Base-by-base conservation (phyloP, 2,113 vertebrate genomes). In the Oxyruncus cristatus region DNA sequence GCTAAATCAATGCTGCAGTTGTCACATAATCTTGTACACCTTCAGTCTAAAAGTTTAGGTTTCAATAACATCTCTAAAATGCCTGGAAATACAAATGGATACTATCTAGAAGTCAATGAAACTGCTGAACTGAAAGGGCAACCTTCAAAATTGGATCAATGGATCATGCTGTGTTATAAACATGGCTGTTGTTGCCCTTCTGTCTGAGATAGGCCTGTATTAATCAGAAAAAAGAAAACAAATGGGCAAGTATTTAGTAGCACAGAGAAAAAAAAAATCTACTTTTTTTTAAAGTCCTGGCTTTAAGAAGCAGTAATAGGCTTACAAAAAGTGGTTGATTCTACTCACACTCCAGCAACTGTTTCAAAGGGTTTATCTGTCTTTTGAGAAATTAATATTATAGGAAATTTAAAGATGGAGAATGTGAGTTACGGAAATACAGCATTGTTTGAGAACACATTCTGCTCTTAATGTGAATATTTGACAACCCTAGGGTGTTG, bases 71-170 rank as follows among this genome's bases (percentile, higher is more conserved):
- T 80, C 62, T 88, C 72, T 42, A 22, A 75, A 49, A 83, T 89
- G 77, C 52, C 89, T 85, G 73, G 77, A 89, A 95, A 93, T 95
- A 97, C 82, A 90, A 96, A 92, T 92, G 73, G 89, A 41, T 85
- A 32, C 70, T 59, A 70, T 90, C 49, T 61, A 91, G 76, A 55
- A 95, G 96, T 93, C 93, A 93, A 85, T 96, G 93, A 95, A 97
- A 91, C 91, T 75, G 68, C 94, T 83, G 83, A 96, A 93, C 42
- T 77, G 93, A 91, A 95, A 96, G 94, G 53, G 73, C 91, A 96
- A 41, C 94, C 26, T 87, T 95, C 93, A 87, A 77, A 84, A 75
- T 28, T 65, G 67, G 86, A 89, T 96, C 74, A 46, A 82, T 91
- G 67, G 15, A 65, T 80, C 66, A 49, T 23, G 30, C 14, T 8